Base-by-base conservation (phyloP, 2,888 invertebrate genomes). In the Ectobius pallidus region DNA sequence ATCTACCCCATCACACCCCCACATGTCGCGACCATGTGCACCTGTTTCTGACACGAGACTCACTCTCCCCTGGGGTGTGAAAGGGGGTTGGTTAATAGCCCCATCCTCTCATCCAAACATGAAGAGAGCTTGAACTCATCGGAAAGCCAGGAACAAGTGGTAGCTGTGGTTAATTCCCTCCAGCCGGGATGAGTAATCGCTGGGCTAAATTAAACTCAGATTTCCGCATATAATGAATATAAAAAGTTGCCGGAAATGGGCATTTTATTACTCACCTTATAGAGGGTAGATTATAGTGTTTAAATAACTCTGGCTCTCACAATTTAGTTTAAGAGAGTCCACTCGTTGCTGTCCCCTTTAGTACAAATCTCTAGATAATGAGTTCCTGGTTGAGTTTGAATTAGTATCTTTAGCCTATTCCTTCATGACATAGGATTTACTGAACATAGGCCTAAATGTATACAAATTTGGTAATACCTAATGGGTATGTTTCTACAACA, bases 41-140 rank as follows among this genome's bases (percentile, higher is more conserved):
- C 58, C 58, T 58, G 58, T 58, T 58, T 58, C 58, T 58, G 58
- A 58, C 58, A 58, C 58, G 58, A 58, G 14, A 58, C 30, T n/a
- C 30, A 27, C 58, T 30, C n/a, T 3, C 11, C n/a, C 27, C 11
- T 9, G 52, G 30, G 58, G 14, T 14, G 58, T 58, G 30, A 58
- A 16, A 58, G n/a, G 58, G 32, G 30, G 16, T 58, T 32, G 30
- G 58, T 58, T 58, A 58, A 30, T 58, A 58, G 30, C 30, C 58
- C n/a, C 58, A 58, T n/a, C 58, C 34, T 34, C 34, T 25, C 25
- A 9, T 52, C 0, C 25, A 52, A 52, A 52, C 49, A 49, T 49
- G 52, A 22, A 25, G 52, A 52, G 52, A 49, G 18, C 2, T 18
- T 22, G 6, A 3, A n/a, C 49, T 18, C 49, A 18, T 18, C 9